A percentile compares a stretch with the other conserved stretches of the same genome.
Conservation (phyloP, 2,113 vertebrate species). For the Megaceryle torquata region DNA sequence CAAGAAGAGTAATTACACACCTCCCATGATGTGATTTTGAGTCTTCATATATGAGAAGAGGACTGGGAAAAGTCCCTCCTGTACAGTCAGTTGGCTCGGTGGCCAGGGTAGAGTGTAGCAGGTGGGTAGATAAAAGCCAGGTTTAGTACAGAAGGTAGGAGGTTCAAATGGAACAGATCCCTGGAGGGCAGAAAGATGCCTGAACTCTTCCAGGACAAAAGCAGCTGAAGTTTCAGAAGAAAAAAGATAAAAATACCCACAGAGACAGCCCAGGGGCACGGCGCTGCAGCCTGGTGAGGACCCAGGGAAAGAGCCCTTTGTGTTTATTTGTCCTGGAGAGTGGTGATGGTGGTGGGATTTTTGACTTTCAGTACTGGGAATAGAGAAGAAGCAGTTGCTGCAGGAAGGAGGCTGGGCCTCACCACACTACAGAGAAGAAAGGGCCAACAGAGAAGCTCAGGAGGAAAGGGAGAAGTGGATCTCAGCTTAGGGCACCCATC, state of each 20-base stretch:
- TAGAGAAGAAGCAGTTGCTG: not conserved
- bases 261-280: not conserved
- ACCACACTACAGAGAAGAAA: not conserved
- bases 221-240: not conserved
- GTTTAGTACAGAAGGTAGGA: not conserved
- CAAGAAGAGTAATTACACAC: not conserved
- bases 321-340: not conserved
- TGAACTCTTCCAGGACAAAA: not conserved
- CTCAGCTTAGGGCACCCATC: not conserved
- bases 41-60: not conserved
- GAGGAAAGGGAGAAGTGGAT: not conserved
- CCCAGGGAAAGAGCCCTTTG: not conserved
- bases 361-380: not conserved
- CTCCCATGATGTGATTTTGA: not conserved
- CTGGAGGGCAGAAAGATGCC: not conserved
- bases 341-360: not conserved
- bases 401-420: not conserved
- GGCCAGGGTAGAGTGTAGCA: not conserved
- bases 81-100: not conserved
- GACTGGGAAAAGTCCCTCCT: not conserved
- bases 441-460: not conserved
- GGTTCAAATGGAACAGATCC: not conserved
- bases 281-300: not conserved
- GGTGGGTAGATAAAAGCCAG: not conserved
- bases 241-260: not conserved